A percentile compares a stretch with the other conserved stretches of the same genome.
Evolutionary conservation across 2,797 vertebrate species (phyloP).

Genomic region (Helicolenus hilgendorfi): DNA sequence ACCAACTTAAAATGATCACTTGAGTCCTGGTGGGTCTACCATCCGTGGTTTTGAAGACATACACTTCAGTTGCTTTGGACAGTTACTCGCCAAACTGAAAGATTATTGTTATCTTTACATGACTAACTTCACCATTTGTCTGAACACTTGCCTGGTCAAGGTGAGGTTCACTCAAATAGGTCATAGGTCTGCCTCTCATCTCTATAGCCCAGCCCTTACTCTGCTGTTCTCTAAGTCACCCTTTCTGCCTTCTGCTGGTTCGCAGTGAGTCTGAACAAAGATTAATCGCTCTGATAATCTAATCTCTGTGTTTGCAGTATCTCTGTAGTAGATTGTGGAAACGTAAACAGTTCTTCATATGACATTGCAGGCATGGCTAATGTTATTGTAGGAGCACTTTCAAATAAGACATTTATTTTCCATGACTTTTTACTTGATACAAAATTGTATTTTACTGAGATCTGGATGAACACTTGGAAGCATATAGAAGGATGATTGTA

Average conservation of each 20-base stretch:
- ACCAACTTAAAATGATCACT: background rate
- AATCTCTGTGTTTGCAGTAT: constrained; percentile 50
- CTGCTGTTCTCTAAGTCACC: constrained; percentile 48
- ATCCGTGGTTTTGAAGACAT: background rate
- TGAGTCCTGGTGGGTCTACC: background rate
- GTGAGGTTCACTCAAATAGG: constrained; percentile 7
- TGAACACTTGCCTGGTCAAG: constrained; percentile 2
- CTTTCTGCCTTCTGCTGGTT: constrained; percentile 48
- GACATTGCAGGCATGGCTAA: background rate
- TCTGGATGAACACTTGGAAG: background rate
- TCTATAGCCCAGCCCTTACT: constrained; percentile 26
- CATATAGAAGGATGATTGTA: background rate
- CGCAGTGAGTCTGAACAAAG: constrained; percentile 35
- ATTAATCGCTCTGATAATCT: constrained; percentile 49
- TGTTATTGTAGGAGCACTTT: background rate
- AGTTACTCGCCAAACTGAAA: background rate
- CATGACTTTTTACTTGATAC: background rate
- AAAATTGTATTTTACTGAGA: background rate
- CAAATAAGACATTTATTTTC: background rate
- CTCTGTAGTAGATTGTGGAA: constrained; percentile 6
- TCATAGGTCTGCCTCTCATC: constrained; percentile 9
- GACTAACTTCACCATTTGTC: background rate
- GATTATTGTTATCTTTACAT: background rate
- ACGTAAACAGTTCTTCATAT: background rate
- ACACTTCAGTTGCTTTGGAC: background rate